Percentiles rank a stretch among this genome's conserved stretches.
phyloP scores from a whole-genome alignment of 37 sponge, comb jelly and placozoan species.

The Ephydatia muelleri region DNA sequence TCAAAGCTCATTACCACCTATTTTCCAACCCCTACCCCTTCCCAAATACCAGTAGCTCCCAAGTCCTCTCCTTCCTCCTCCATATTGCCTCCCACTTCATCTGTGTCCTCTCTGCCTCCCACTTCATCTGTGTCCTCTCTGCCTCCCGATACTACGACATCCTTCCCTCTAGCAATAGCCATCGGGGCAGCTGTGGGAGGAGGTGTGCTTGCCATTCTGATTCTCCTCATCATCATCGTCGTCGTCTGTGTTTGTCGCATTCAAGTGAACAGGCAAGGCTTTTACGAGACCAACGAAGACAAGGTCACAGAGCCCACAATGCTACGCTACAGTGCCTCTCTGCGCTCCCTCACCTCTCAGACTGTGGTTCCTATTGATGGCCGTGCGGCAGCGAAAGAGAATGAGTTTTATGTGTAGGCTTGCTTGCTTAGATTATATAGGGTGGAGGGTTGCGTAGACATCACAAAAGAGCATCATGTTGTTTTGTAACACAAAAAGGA shows the following conservation, averaged over 20 bases:
- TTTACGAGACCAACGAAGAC: conserved; percentile 57
- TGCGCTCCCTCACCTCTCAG: conserved; percentile 59
- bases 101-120: background rate
- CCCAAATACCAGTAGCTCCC: too few relatives aligned
- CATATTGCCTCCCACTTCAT: too few relatives aligned
- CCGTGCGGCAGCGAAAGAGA: conserved; percentile 25
- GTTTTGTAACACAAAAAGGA: too few relatives aligned
- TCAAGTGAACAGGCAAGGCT: conserved; percentile 41
- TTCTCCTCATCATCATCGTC: conserved; percentile 17
- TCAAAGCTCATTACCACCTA: too few relatives aligned
- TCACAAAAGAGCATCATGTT: too few relatives aligned
- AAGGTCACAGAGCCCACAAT: conserved; percentile 36
- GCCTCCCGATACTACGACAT: background rate
- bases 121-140: background rate
- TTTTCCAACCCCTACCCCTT: too few relatives aligned
- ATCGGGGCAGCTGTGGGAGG: conserved; percentile 38
- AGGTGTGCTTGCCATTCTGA: conserved; percentile 15
- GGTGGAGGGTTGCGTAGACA: too few relatives aligned
- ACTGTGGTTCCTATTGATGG: conserved; percentile 42
- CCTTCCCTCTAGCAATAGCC: background rate
- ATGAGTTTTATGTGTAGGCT: conserved; percentile 46
- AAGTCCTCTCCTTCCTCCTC: too few relatives aligned
- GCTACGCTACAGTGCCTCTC: conserved; percentile 61
- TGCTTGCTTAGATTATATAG: background rate
- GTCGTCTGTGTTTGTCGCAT: conserved; percentile 18